Evolutionary conservation across 2,113 vertebrate genomes (phyloP).

Genomic region (Junco hyemalis): DNA sequence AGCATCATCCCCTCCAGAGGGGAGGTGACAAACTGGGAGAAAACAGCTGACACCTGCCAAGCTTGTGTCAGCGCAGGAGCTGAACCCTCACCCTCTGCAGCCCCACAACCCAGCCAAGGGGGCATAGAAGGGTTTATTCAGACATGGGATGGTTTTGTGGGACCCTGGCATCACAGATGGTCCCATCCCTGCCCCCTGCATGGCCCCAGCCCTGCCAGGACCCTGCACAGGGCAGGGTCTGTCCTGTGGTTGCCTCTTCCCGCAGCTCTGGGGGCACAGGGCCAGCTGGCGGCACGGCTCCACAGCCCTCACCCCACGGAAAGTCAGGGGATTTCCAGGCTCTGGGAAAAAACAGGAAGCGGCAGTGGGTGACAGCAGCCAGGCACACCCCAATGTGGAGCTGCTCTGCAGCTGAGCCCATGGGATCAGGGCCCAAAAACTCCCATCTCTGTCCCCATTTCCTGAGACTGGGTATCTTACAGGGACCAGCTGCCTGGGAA

Average conservation of each 20-base stretch:
- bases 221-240: background rate
- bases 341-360: conserved; percentile 26
- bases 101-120: background rate
- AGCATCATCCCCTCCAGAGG: background rate
- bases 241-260: background rate
- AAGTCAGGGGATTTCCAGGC: conserved; percentile 58
- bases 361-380: fast-evolving
- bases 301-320: background rate
- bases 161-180: background rate
- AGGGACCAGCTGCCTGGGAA: background rate
- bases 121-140: background rate
- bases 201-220: fast-evolving
- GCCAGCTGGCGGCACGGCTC: background rate
- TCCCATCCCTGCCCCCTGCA: background rate
- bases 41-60: background rate
- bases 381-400: background rate
- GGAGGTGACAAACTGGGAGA: fast-evolving
- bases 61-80: background rate
- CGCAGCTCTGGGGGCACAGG: background rate
- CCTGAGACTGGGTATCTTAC: background rate
- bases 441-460: background rate
- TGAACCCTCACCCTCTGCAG: background rate
- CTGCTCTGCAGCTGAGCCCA: background rate
- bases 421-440: background rate
- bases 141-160: background rate